phyloP scores from a whole-genome alignment of 2,888 invertebrate genomes.

The Ornithoptera priamus region DNA sequence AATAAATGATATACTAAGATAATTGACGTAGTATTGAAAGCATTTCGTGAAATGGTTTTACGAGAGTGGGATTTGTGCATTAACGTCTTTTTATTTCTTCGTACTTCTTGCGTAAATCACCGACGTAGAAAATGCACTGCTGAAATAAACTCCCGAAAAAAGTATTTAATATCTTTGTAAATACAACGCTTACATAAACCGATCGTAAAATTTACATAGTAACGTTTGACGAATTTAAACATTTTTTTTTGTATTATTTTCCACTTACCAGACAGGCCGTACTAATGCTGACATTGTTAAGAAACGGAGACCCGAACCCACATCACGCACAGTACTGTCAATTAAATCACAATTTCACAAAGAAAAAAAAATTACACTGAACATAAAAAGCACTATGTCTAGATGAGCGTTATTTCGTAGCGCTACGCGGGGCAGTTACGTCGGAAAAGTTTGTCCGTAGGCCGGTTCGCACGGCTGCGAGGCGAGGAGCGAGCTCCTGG shows the following conservation, averaged over 20 bases:
- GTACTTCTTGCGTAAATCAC: constrained; percentile 63
- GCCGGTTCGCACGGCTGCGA: constrained; percentile 54
- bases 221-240: constrained; percentile 27
- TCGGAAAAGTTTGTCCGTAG: constrained; percentile 60
- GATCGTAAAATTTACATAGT: constrained; percentile 5
- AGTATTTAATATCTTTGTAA: constrained; percentile 19
- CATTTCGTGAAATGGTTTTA: constrained; percentile 80
- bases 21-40: constrained; percentile 61
- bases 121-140: constrained; percentile 58
- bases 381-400: constrained; percentile 50
- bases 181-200: constrained; percentile 19
- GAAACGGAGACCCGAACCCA: constrained; percentile 61
- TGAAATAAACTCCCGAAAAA: constrained; percentile 55
- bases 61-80: constrained; percentile 79
- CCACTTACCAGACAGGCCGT: constrained; percentile 78
- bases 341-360: constrained; percentile 56
- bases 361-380: constrained; percentile 51
- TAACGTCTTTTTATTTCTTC: constrained; percentile 58
- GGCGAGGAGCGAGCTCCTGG: constrained; percentile 50
- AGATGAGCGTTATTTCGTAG: constrained; percentile 41
- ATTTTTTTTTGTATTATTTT: constrained; percentile 16
- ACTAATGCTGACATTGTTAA: constrained; percentile 81
- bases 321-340: constrained; percentile 71
- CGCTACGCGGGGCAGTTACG: constrained; percentile 49
- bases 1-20: background rate